A percentile compares a stretch with the other conserved stretches of the same genome.
Conservation (phyloP, 2,888 invertebrate species). For the Mantis religiosa region DNA sequence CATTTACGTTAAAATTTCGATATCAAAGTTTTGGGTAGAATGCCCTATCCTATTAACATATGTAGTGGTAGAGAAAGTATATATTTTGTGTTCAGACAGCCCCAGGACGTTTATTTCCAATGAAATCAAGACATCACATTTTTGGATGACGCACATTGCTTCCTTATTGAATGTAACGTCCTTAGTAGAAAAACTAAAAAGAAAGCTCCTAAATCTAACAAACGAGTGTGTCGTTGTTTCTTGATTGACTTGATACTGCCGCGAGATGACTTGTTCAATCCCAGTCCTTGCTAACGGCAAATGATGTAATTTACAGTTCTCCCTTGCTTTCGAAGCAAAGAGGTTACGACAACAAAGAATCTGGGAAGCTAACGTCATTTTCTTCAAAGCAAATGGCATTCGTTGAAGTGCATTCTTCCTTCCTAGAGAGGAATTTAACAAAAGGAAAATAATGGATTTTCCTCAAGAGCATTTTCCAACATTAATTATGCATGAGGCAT, state of each 20-base stretch:
- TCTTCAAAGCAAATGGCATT: background rate
- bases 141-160: too few species aligned
- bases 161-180: too few species aligned
- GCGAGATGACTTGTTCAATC: background rate
- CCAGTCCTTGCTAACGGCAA: background rate
- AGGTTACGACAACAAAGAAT: background rate
- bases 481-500: background rate
- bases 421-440: background rate
- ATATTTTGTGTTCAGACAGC: too few species aligned
- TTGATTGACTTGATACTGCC: background rate
- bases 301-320: background rate
- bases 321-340: background rate
- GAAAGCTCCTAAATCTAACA: background rate
- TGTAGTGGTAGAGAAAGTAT: too few species aligned
- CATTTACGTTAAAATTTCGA: too few species aligned
- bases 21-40: too few species aligned
- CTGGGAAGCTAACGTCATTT: background rate
- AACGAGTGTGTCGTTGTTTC: background rate
- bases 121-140: too few species aligned
- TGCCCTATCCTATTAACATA: too few species aligned
- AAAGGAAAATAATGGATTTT: background rate
- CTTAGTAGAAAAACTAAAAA: background rate
- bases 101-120: too few species aligned
- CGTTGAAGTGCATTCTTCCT: background rate
- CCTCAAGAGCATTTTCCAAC: background rate